Conservation (phyloP, 1,140 invertebrate species). For the Metopolophium dirhodum region DNA sequence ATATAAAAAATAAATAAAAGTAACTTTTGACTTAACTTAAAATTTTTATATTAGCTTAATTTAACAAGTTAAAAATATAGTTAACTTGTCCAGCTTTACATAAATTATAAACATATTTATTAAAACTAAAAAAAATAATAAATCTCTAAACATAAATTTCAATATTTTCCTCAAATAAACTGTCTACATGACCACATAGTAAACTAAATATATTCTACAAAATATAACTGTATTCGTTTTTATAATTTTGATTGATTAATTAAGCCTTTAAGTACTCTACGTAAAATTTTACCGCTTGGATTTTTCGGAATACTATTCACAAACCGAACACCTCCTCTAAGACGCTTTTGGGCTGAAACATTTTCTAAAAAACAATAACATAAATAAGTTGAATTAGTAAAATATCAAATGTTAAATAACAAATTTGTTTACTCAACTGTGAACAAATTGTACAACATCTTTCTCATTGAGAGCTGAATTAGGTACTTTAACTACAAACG, state of each 20-base stretch:
- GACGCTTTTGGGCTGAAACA: conserved; percentile 73
- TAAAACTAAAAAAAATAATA: background rate
- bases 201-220: background rate
- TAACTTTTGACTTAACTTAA: too few species aligned
- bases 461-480: conserved; percentile 63
- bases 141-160: background rate
- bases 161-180: background rate
- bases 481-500: conserved; percentile 69
- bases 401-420: background rate
- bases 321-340: conserved; percentile 73
- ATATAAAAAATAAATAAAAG: too few species aligned
- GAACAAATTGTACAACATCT: conserved; percentile 69
- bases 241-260: conserved; percentile 28
- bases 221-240: conserved; percentile 1
- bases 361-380: conserved; percentile 62
- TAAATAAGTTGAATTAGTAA: background rate
- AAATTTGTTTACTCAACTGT: conserved; percentile 59
- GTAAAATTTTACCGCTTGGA: conserved; percentile 77
- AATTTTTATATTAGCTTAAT: too few species aligned
- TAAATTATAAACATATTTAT: background rate
- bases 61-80: too few species aligned
- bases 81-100: too few species aligned
- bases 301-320: conserved; percentile 76
- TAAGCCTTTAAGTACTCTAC: conserved; percentile 66
- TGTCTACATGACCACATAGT: background rate